These are phyloP conservation scores for Boulengeromyrus knoepffleri DNA, from an alignment of 2,113 vertebrate genomes.

Conservation along the genomic window DNA sequence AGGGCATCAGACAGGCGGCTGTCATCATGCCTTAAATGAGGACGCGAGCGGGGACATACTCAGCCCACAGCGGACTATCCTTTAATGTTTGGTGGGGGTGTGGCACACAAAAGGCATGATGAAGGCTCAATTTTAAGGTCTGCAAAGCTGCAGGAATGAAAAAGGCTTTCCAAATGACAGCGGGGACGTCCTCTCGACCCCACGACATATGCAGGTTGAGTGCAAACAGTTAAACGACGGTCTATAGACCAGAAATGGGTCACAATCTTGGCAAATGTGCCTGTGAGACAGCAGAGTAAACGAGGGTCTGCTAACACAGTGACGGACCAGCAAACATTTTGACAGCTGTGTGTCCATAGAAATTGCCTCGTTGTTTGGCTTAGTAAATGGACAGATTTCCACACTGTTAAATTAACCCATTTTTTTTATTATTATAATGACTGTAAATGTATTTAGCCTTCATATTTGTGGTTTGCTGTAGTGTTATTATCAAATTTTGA, in stretches of 20 bases:
- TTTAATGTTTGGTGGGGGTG: background rate
- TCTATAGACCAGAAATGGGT: background rate
- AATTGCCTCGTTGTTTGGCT: background rate
- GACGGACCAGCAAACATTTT: background rate
- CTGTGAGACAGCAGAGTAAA: background rate
- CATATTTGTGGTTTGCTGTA: background rate
- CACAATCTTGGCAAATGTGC: background rate
- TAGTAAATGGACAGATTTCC: background rate
- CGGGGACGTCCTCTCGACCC: background rate
- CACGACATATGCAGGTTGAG: background rate
- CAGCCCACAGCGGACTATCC: background rate
- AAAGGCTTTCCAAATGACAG: background rate
- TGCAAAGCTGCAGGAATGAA: background rate
- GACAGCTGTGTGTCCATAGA: background rate
- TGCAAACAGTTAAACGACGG: background rate
- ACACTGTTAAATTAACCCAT: background rate
- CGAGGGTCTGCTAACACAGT: background rate
- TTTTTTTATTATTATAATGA: background rate
- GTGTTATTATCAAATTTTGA: background rate
- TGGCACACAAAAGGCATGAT: background rate
- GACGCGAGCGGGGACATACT: background rate
- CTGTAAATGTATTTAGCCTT: background rate
- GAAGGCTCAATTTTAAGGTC: background rate
- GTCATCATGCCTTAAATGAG: constrained; percentile 10
- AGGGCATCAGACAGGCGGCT: background rate